phyloP scores from a whole-genome alignment of 2,888 invertebrate genomes.

The Acanthosepion pharaonis region DNA sequence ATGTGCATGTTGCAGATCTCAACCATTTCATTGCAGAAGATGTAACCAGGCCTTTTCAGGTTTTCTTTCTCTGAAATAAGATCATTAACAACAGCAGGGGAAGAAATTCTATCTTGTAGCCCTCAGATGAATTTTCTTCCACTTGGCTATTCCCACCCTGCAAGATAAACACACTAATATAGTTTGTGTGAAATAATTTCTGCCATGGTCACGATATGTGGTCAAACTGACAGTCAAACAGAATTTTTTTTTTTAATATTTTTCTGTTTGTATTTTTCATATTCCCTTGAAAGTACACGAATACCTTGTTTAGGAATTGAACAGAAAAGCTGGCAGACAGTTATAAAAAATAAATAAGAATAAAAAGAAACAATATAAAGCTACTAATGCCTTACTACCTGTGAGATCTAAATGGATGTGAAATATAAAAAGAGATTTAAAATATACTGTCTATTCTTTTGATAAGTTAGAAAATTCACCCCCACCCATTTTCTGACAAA shows the following conservation, averaged over 20 bases:
- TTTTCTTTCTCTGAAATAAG: not conserved
- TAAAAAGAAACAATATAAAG: not conserved
- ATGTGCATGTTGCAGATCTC: too few relatives aligned
- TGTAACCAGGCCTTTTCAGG: not conserved
- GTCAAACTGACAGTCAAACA: not conserved
- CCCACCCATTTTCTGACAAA: not conserved
- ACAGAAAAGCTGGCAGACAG: not conserved
- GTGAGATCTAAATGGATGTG: not conserved
- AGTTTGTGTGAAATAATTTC: not conserved
- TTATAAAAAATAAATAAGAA: not conserved
- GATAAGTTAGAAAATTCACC: not conserved
- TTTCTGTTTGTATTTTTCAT: not conserved
- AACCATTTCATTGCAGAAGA: not conserved
- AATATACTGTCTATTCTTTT: not conserved
- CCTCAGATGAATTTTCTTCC: not conserved
- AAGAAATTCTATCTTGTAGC: not conserved
- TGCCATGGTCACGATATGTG: not conserved
- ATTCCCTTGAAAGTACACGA: not conserved
- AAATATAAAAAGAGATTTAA: not conserved
- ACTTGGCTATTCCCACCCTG: not conserved
- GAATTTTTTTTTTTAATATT: not conserved
- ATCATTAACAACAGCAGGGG: not conserved
- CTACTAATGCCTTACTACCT: not conserved
- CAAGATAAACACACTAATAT: not conserved
- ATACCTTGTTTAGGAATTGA: not conserved